Conservation (phyloP, 2,888 invertebrate genomes). For the Sminthurides aquaticus region DNA sequence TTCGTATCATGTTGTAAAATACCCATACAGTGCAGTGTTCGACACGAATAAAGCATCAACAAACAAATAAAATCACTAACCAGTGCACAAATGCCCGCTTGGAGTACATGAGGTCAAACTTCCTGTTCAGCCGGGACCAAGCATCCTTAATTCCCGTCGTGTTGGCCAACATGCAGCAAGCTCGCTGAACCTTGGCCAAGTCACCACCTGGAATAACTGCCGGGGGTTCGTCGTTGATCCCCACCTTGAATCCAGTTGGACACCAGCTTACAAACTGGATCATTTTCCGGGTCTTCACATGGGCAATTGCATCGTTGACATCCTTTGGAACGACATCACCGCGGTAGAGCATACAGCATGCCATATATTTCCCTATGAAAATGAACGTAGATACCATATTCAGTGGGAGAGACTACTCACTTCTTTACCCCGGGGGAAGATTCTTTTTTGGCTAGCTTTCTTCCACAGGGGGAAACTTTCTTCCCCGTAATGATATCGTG, state of each 20-base stretch:
- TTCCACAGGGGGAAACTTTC: too few species aligned
- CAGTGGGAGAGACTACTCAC: too few species aligned
- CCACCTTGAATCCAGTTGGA: conserved; percentile 49
- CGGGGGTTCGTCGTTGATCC: conserved; percentile 41
- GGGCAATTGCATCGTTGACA: conserved; percentile 62
- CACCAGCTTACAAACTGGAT: conserved; percentile 54
- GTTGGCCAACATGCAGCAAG: conserved; percentile 78
- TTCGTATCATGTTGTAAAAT: too few species aligned
- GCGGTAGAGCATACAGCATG: conserved; percentile 73
- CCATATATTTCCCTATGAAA: conserved; percentile 45
- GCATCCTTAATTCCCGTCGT: conserved; percentile 90
- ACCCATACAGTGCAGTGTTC: too few species aligned
- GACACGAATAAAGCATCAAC: too few species aligned
- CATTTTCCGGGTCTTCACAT: conserved; percentile 59
- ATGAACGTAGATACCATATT: background rate
- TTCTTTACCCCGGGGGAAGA: too few species aligned
- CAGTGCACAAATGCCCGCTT: conserved; percentile 22
- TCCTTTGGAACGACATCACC: conserved; percentile 79
- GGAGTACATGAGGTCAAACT: conserved; percentile 85
- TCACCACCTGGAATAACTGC: conserved; percentile 40
- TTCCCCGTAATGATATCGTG: too few species aligned
- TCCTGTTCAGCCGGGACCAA: conserved; percentile 56
- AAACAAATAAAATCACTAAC: conserved; percentile 4
- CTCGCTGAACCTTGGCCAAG: conserved; percentile 65
- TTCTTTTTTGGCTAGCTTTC: too few species aligned